Base-by-base conservation (phyloP, 1,140 invertebrate species). In the Neoseiulus cucumeris region DNA sequence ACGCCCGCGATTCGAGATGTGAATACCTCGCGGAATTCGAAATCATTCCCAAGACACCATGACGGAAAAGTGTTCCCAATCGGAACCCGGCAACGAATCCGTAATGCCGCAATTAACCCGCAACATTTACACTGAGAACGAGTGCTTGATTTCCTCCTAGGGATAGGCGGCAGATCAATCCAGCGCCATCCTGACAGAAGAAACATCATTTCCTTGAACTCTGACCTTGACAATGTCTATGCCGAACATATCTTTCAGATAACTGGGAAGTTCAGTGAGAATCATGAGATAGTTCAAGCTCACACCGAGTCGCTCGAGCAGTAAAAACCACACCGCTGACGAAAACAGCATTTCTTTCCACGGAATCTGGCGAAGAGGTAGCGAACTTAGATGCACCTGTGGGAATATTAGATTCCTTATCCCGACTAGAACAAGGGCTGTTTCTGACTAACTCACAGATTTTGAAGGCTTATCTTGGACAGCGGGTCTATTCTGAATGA, bases 171-270 rank as follows among this genome's bases (percentile, higher is more conserved):
- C n/a, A n/a, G n/a, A n/a, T n/a, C n/a, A 44, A 44, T 44, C n/a
- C n/a, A 44, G 12, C 12, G 12, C n/a, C 12, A 12, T 44, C 12
- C n/a, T 44, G n/a, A 12, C n/a, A 44, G 12, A 12, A 44, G 12
- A 12, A 44, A 12, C n/a, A 44, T 44, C n/a, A 44, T 44, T 44
- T 29, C 25, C 14, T 25, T 25, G 14, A 28, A 14, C 28, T 17
- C 51, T 20, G 2, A 59, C 51, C 25, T 17, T 20, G 33, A 25
- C 22, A 20, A 59, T 59, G 51, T 59, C 4, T n/a, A 59, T 25
- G 51, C 25, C 51, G 51, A 18, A 59, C 51, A 59, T 59, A 25
- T 59, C 17, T 17, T 59, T 59, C 14, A 59, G 51, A 25, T 59
- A 59, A 29, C 25, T 59, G 1, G 51, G 51, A 5, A 59, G 17